phyloP scores from a whole-genome alignment of 2,888 invertebrate genomes.

The Acanthosepion pharaonis region DNA sequence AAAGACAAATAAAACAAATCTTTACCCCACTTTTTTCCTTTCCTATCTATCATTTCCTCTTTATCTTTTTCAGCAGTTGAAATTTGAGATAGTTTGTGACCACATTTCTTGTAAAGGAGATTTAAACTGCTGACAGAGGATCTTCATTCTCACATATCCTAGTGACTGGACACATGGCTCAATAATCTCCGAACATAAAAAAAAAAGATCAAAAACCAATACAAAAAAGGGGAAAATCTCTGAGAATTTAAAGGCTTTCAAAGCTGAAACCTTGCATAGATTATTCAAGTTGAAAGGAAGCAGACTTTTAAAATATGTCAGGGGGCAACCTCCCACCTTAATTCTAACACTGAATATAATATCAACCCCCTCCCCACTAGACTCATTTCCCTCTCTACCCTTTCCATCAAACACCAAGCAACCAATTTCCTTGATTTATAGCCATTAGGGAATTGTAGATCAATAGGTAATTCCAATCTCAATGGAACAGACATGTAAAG shows the following conservation, averaged over 20 bases:
- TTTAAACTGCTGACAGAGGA: no score
- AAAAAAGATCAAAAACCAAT: background rate
- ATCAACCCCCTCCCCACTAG: background rate
- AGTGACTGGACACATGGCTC: background rate
- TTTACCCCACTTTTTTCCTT: no score
- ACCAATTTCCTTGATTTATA: background rate
- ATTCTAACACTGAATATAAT: background rate
- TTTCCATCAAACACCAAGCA: background rate
- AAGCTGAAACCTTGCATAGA: background rate
- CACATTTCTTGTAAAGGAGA: no score
- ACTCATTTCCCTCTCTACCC: background rate
- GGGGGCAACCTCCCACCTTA: background rate
- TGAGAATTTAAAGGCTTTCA: background rate
- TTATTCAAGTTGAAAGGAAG: background rate
- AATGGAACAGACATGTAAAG: background rate
- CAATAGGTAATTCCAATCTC: conserved; percentile 33
- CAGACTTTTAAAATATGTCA: conserved; percentile 8
- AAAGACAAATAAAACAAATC: no score
- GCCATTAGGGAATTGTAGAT: conserved; percentile 20
- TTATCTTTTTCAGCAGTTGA: background rate
- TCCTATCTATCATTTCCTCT: background rate
- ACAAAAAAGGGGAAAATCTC: background rate
- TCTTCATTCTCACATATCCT: background rate
- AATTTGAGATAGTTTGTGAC: background rate
- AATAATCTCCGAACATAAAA: background rate